Evolutionary conservation across 1,140 invertebrate species (phyloP).

Genomic region (Pseudobourletiella spinata): DNA sequence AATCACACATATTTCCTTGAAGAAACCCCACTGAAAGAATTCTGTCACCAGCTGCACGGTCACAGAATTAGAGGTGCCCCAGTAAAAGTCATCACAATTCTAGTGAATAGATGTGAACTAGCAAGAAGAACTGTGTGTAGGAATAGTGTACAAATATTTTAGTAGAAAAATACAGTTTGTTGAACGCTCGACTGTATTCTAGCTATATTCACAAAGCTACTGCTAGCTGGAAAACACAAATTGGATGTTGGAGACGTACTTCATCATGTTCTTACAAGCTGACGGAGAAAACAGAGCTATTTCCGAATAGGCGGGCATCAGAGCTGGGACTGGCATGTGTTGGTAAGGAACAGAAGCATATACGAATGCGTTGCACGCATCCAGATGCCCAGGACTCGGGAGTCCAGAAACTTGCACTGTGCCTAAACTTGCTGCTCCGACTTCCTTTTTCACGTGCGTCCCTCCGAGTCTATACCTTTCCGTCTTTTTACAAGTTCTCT

Average conservation of each 20-base stretch:
- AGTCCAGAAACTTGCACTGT: neutral
- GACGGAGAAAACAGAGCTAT: neutral
- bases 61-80: neutral
- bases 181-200: neutral
- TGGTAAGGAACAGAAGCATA: neutral
- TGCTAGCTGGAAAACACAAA: no score
- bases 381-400: neutral
- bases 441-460: no score
- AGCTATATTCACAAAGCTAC: no score
- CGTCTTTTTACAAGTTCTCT: neutral
- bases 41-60: no score
- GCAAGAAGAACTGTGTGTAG: neutral
- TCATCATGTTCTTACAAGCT: neutral
- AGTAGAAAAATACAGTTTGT: neutral
- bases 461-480: neutral
- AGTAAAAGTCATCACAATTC: no score
- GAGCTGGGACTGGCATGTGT: slow-evolving; percentile 8
- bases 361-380: slow-evolving; percentile 2
- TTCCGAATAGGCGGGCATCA: neutral
- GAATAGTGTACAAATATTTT: neutral
- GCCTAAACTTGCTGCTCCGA: no score
- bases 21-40: neutral
- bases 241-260: neutral
- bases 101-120: no score
- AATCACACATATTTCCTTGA: slow-evolving; percentile 7